Base-by-base conservation (phyloP, 2,888 invertebrate species). In the Melipona beecheii region DNA sequence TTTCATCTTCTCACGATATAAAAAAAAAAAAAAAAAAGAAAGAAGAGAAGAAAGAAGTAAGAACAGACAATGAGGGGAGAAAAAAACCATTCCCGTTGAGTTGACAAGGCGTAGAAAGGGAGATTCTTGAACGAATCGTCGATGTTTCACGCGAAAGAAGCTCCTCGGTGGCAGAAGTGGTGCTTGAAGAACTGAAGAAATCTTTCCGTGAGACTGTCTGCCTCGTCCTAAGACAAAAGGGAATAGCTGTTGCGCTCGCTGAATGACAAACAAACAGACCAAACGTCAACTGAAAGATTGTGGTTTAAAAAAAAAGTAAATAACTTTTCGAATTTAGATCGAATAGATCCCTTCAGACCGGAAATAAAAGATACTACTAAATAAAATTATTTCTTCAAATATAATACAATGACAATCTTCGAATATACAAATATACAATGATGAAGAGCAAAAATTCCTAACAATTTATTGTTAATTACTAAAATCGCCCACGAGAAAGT, bases 71-170 rank as follows among this genome's bases (percentile, higher is more conserved):
- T 21, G 21, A 21, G 36, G 21, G 27, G 21, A 31, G 0, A 43
- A 21, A 19, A 9, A 58, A 36, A 24, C 52, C 31, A 75, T 74
- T 65, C 52, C 58, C 31, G 4, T 31, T 0, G 17, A 52, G n/a
- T 50, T 15, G 19, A 54, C n/a, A 21, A 27, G 43, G 9, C 11
- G 36, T 24, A 19, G 36, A 36, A 49, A 65, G 24, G 49, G 65
- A 83, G 83, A 87, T 86, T 84, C 83, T 86, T 87, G 80, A 87
- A 86, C 86, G 87, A 87, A 89, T 89, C 85, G 74, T 75, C 72
- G 9, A 72, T 11, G 27, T 36, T 66, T 68, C 56, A 52, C 68
- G 19, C 15, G 24, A 19, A 36, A 66, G 54, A 66, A 74, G 4
- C 27, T 66, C 58, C 78, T 58, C 72, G n/a, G 36, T 3, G 69